Evolutionary conservation across 2,797 vertebrate species (phyloP), one percentile per base, ranked within the genome.

Genomic region (Phaenicophaeus curvirostris): DNA sequence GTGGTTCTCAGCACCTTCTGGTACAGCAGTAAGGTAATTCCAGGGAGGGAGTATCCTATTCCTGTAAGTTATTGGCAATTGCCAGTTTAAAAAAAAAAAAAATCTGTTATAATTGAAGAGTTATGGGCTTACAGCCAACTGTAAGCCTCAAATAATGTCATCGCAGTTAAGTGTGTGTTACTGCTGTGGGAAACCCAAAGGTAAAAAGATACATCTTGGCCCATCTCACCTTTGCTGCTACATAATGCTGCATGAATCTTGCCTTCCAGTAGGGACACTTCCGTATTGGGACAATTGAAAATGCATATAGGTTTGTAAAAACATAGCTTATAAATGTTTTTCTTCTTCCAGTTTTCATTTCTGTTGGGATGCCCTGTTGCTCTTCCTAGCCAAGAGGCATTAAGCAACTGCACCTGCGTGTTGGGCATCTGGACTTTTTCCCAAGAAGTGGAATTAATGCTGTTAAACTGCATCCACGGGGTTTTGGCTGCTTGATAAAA

Each of bases 351-450:
- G 0, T 11, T 73, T 82, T 17, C 1, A 1, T 41, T 89, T 87
- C 48, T 85, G 2, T 73, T 50, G 35, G 41, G 51, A 10, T 87
- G 24, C 12, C n/a, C 15, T 68, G 15, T 57, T 86, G 48, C 18
- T 84, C 13, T 93, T 77, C 41, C 24, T 11, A 90, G 30, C 58
- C 4, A 4, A 68, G 30, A 90, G n/a, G n/a, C 30, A 84, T 5
- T 66, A 37, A 2, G 1, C 39, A 73, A 28, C 46, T 81, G 19
- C 58, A 39, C 68, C 37, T 14, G 7, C 2, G 0, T 0, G 0
- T 39, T 12, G 13, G 39, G 24, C 13, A 3, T 20, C 58, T 2
- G 5, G 8, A 16, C 15, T 79, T 28, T 1, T 68, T 88, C 35
- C 35, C 7, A 8, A 54, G 42, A 78, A 44, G n/a, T n/a, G 24